Evolutionary conservation across 2,888 invertebrate species (phyloP).

Genomic region (Baronia brevicornis): DNA sequence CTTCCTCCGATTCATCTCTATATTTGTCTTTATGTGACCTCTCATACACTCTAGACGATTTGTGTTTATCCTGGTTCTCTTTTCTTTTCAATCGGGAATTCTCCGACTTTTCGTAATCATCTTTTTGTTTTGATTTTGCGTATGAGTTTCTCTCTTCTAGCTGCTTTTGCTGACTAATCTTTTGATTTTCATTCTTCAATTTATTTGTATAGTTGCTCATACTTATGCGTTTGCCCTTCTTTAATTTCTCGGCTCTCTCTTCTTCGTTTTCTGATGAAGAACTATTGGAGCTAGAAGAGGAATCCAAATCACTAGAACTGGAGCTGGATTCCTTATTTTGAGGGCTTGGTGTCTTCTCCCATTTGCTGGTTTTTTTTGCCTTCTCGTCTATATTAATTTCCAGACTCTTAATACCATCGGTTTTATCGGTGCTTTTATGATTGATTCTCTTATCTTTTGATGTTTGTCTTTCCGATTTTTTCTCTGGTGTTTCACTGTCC

Average conservation of each 20-base stretch:
- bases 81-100: slow-evolving; percentile 39
- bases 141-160: slow-evolving; percentile 34
- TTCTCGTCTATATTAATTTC: slow-evolving; percentile 52
- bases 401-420: slow-evolving; percentile 46
- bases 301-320: slow-evolving; percentile 54
- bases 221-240: slow-evolving; percentile 52
- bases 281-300: slow-evolving; percentile 39
- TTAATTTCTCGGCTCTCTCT: slow-evolving; percentile 35
- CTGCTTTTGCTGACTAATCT: slow-evolving; percentile 32
- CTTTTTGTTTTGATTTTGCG: slow-evolving; percentile 40
- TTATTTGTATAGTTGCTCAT: slow-evolving; percentile 47
- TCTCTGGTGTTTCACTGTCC: slow-evolving; percentile 55
- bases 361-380: slow-evolving; percentile 40
- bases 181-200: slow-evolving; percentile 43
- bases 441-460: slow-evolving; percentile 52
- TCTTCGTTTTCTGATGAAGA: slow-evolving; percentile 43
- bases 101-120: slow-evolving; percentile 41
- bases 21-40: slow-evolving; percentile 45
- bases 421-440: slow-evolving; percentile 45
- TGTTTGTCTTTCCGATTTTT: slow-evolving; percentile 40
- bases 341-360: slow-evolving; percentile 50
- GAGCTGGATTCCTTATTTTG: slow-evolving; percentile 40
- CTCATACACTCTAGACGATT: slow-evolving; percentile 44
- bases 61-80: slow-evolving; percentile 49
- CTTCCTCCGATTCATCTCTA: slow-evolving; percentile 57